A percentile compares a stretch with the other conserved stretches of the same genome.
These are phyloP conservation scores for Biston stratarius DNA, from an alignment of 2,888 invertebrate species.

Conservation along the genomic window DNA sequence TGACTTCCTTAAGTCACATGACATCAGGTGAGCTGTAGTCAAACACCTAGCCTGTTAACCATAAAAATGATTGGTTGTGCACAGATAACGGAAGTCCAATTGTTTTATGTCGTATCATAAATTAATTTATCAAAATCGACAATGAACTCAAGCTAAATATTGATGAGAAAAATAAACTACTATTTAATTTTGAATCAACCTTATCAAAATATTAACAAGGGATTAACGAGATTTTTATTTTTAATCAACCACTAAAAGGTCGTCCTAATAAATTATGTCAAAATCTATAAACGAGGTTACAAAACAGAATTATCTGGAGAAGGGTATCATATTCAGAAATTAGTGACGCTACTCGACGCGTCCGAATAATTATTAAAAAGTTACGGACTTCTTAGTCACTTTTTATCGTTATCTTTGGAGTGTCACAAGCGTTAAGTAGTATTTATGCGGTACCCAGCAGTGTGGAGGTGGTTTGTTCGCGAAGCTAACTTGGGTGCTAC, in stretches of 20 bases:
- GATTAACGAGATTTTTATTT: constrained; percentile 31
- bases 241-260: constrained; percentile 53
- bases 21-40: too few species aligned
- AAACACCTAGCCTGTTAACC: too few species aligned
- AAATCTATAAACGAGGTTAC: constrained; percentile 79
- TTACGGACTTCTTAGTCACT: constrained; percentile 54
- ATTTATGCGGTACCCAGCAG: constrained; percentile 84
- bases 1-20: too few species aligned
- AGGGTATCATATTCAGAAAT: constrained; percentile 79
- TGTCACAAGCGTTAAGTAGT: constrained; percentile 81
- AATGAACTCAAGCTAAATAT: too few species aligned
- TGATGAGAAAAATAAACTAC: too few species aligned
- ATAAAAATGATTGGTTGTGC: too few species aligned
- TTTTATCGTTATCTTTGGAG: constrained; percentile 70
- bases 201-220: constrained; percentile 42
- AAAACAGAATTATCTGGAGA: constrained; percentile 81
- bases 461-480: constrained; percentile 67
- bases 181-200: constrained; percentile 21
- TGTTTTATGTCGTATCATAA: too few species aligned
- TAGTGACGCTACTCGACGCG: constrained; percentile 81
- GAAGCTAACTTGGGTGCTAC: constrained; percentile 58
- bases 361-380: constrained; percentile 81
- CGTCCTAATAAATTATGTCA: constrained; percentile 75
- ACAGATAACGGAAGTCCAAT: too few species aligned
- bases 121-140: too few species aligned